These are phyloP conservation scores for Embidobia sp. DNA, from an alignment of 2,888 invertebrate genomes.

Conservation along the genomic window DNA sequence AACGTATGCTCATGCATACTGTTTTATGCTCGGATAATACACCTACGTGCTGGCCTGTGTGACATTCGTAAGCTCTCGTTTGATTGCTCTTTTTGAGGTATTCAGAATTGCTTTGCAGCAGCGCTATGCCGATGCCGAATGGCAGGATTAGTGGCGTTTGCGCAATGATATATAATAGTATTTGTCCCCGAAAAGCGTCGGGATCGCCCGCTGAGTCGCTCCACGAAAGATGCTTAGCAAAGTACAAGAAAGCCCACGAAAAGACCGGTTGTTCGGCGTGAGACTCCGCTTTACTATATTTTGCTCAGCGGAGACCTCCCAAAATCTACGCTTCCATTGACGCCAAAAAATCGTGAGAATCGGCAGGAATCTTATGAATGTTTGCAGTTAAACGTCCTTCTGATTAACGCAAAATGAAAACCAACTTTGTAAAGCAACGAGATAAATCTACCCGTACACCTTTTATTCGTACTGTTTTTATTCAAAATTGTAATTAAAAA, in stretches of 20 bases:
- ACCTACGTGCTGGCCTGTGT: too few relatives aligned
- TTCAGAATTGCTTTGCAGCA: too few relatives aligned
- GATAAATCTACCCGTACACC: too few relatives aligned
- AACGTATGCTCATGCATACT: too few relatives aligned
- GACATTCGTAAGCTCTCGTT: too few relatives aligned
- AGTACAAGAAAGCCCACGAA: slow-evolving; percentile 40
- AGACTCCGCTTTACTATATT: too few relatives aligned
- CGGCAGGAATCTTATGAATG: slow-evolving; percentile 43
- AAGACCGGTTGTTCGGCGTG: slow-evolving; percentile 23
- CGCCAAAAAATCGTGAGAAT: slow-evolving; percentile 48
- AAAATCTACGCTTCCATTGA: slow-evolving; percentile 23
- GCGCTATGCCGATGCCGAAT: too few relatives aligned
- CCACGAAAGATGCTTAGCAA: slow-evolving; percentile 59
- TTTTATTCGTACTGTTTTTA: too few relatives aligned
- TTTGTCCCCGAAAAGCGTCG: slow-evolving; percentile 71
- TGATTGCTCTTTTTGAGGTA: too few relatives aligned
- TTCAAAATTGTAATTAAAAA: too few relatives aligned
- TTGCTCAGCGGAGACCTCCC: slow-evolving; percentile 11
- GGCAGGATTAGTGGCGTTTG: slow-evolving; percentile 75
- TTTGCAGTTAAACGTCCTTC: slow-evolving; percentile 20
- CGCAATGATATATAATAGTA: slow-evolving; percentile 78
- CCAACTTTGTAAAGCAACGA: too few relatives aligned
- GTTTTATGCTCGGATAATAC: too few relatives aligned
- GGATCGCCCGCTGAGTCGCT: slow-evolving; percentile 71
- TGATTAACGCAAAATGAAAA: slow-evolving; percentile 38